These are phyloP conservation scores for Epinotia brunnichana DNA, from an alignment of 2,888 invertebrate species.

Conservation along the genomic window DNA sequence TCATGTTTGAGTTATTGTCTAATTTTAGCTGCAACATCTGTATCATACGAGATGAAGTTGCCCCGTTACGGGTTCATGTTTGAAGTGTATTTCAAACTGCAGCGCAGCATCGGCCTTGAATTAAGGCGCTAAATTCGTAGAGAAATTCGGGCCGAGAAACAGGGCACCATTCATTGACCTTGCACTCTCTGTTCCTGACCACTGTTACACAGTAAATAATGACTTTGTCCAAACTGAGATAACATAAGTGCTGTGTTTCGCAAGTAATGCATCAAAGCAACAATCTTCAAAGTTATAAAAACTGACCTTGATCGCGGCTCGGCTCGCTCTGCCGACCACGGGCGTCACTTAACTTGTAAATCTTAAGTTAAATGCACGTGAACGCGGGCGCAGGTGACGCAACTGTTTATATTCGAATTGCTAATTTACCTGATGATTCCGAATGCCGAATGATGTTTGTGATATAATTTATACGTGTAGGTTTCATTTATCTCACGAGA, in stretches of 20 bases:
- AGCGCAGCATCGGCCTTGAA: background rate
- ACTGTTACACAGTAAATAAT: background rate
- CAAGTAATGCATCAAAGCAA: conserved; percentile 1
- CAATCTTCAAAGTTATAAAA: conserved; percentile 25
- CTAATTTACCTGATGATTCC: conserved; percentile 21
- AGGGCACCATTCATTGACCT: background rate
- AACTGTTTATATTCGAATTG: conserved; percentile 41
- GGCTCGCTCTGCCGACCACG: conserved; percentile 9
- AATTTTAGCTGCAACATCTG: conserved; percentile 29
- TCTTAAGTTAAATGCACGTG: background rate
- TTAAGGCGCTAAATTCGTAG: too few species aligned
- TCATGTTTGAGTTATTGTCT: conserved; percentile 35
- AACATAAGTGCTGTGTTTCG: background rate
- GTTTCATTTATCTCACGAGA: background rate
- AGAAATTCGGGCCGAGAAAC: background rate
- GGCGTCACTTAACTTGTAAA: conserved; percentile 9
- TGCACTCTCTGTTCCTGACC: background rate
- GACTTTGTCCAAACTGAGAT: background rate
- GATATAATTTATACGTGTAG: background rate
- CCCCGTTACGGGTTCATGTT: background rate
- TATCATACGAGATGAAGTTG: conserved; percentile 13
- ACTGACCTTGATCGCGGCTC: conserved; percentile 35
- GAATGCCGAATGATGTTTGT: conserved; percentile 13
- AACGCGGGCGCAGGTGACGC: conserved; percentile 30
- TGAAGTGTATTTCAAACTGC: background rate